Conservation (phyloP, 2,113 vertebrate genomes). For the Glaucidium brasilianum region DNA sequence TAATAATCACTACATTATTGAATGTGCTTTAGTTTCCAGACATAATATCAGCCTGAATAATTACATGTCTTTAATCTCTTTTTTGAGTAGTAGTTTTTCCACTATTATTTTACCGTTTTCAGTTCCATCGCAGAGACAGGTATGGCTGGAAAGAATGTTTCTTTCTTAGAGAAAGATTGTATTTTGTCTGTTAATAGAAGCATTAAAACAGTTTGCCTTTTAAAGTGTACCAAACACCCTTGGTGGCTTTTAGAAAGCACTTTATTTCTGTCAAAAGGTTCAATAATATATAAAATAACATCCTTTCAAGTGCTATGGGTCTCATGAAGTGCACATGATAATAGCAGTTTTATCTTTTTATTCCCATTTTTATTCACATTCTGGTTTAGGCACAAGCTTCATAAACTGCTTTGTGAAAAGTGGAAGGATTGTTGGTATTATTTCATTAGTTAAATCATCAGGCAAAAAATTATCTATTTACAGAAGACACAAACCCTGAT, state of each 20-base stretch:
- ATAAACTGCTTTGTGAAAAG: background rate
- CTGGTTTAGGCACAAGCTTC: background rate
- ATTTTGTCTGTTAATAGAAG: background rate
- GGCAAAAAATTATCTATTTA: background rate
- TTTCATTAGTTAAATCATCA: background rate
- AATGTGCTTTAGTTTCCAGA: background rate
- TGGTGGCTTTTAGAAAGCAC: background rate
- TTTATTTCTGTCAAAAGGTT: background rate
- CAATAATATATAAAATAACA: background rate
- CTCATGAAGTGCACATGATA: background rate
- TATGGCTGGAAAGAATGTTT: background rate
- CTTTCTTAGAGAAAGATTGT: background rate
- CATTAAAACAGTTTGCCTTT: background rate
- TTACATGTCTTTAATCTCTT: background rate
- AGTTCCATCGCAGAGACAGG: background rate
- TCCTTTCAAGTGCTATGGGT: background rate
- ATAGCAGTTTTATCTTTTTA: background rate
- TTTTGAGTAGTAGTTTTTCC: background rate
- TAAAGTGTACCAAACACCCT: background rate
- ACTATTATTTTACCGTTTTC: background rate
- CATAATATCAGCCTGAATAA: background rate
- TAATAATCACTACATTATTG: background rate
- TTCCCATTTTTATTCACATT: background rate
- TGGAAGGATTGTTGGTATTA: background rate
- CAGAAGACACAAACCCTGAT: background rate